Evolutionary conservation across 2,888 invertebrate species (phyloP).

Genomic region (Arrhopalites spinosus): DNA sequence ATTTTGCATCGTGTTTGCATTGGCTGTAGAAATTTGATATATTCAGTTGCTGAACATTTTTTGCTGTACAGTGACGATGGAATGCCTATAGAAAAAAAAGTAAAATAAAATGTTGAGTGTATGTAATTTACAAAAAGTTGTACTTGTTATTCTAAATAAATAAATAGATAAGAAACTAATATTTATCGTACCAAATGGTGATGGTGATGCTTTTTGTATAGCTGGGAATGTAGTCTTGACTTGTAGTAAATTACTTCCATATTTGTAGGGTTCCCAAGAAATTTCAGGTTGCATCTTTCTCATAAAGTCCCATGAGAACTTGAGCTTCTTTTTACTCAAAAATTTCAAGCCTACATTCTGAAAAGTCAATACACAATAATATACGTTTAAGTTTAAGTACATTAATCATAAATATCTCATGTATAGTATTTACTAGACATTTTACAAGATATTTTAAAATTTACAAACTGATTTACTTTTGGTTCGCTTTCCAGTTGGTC

Average conservation of each 20-base stretch:
- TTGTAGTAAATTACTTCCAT: slow-evolving; percentile 47
- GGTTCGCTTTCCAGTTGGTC: slow-evolving; percentile 57
- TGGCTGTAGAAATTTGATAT: slow-evolving; percentile 61
- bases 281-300: slow-evolving; percentile 19
- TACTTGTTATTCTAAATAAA: no score
- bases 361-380: neutral
- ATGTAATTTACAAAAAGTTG: no score
- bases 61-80: slow-evolving; percentile 58
- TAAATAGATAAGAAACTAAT: neutral
- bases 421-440: no score
- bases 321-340: slow-evolving; percentile 31
- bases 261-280: slow-evolving; percentile 42
- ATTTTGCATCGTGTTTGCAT: slow-evolving; percentile 57
- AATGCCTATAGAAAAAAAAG: slow-evolving; percentile 57
- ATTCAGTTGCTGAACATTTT: slow-evolving; percentile 59
- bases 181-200: neutral
- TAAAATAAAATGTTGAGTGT: no score
- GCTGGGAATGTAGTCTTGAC: neutral
- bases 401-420: no score
- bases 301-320: slow-evolving; percentile 42
- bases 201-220: neutral
- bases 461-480: no score
- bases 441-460: no score
- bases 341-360: slow-evolving; percentile 19
- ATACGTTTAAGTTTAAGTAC: neutral